Evolutionary conservation across 2,113 vertebrate species (phyloP), one percentile per base, ranked within the genome.

Genomic region (Peromyscus californicus): DNA sequence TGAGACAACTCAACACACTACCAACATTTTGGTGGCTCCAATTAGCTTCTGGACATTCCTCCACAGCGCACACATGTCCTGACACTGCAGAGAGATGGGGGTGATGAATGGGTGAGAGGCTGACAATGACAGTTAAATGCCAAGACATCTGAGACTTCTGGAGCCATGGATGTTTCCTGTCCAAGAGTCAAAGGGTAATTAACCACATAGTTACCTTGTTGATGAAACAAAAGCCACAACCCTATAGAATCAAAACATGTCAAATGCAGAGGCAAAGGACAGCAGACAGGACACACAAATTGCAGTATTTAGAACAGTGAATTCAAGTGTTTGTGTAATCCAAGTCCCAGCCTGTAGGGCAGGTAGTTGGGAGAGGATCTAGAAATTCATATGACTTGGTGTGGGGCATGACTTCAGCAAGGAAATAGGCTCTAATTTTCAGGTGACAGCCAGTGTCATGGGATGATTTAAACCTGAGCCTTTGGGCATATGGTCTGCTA

Each of bases 161-260:
- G 70, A 95, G 29, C 70, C 70, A 10, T 57, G 26, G 16, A n/a
- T 83, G 39, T 80, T 97, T 97, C 96, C 96, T 96, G 96, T 76
- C 94, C 12, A 22, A 61, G 74, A 89, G 91, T 93, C 93, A 95
- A 89, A 96, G 89, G 70, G 36, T 94, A 96, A 96, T 95, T 90
- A 94, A 76, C 57, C 54, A 91, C 82, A 80, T 26, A 45, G 65
- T 91, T 70, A 89, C 82, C 76, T 91, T 89, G 76, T 89, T 95
- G 93, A 93, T 96, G 89, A 95, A 97, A 96, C 59, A 93, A 92
- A 93, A 89, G 67, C 78, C 67, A 94, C 94, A 91, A 65, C 86
- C 67, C 78, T 33, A 29, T 5, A 83, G 59, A 96, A 97, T 85
- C 72, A 95, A 97, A 96, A 96, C 94, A 96, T 92, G 96, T 95